These are phyloP conservation scores for Pterobdella sp. DNA, from an alignment of 2,888 invertebrate species.

Conservation along the genomic window DNA sequence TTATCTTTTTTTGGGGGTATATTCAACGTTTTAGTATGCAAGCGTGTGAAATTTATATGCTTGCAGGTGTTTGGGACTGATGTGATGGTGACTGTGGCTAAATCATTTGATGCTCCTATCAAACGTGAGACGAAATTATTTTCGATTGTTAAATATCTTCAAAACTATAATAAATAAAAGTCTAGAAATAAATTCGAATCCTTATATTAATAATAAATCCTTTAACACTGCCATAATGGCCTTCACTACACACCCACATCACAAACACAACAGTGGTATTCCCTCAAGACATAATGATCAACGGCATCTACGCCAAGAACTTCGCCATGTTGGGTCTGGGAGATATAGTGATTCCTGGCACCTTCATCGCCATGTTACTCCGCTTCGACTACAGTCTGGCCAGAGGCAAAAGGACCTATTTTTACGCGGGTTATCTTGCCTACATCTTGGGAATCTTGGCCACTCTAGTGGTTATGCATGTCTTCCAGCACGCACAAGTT, in stretches of 20 bases:
- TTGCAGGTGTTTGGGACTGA: slow-evolving; percentile 85
- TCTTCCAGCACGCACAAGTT: slow-evolving; percentile 81
- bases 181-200: too few species aligned
- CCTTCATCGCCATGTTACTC: slow-evolving; percentile 90
- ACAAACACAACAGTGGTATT: slow-evolving; percentile 75
- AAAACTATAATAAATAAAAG: not conserved
- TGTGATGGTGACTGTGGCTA: slow-evolving; percentile 98
- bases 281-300: slow-evolving; percentile 90
- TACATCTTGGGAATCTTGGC: slow-evolving; percentile 85
- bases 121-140: too few species aligned
- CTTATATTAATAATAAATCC: too few species aligned
- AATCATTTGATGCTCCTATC: slow-evolving; percentile 96
- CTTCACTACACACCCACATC: not conserved
- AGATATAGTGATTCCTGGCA: slow-evolving; percentile 97
- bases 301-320: slow-evolving; percentile 74
- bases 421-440: slow-evolving; percentile 80
- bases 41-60: not conserved
- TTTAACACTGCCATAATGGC: too few species aligned
- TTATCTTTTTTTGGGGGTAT: too few species aligned
- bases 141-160: not conserved
- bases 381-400: slow-evolving; percentile 68
- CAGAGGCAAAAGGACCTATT: slow-evolving; percentile 54
- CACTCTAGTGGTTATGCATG: slow-evolving; percentile 94
- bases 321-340: slow-evolving; percentile 98
- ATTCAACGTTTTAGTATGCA: too few species aligned